Conservation (phyloP, 2,888 invertebrate genomes). For the Heteromurus nitidus region DNA sequence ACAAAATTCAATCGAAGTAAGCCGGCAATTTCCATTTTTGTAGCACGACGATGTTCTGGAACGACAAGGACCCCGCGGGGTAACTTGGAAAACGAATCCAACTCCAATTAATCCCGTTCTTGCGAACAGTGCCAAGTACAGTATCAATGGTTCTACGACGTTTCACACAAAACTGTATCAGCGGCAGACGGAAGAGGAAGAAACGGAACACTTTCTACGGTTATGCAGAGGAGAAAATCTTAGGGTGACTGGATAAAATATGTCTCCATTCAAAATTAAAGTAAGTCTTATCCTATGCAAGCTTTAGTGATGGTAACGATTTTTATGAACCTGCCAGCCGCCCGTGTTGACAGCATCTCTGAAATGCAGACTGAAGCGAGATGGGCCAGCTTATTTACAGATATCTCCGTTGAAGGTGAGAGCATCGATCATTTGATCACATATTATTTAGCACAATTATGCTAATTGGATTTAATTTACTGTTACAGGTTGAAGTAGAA, state of each 20-base stretch:
- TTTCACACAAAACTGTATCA: conserved; percentile 72
- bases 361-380: conserved; percentile 66
- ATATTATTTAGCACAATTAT: too few relatives aligned
- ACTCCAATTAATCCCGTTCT: conserved; percentile 73
- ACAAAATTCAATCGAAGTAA: background rate
- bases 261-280: too few relatives aligned
- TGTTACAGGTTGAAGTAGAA: conserved; percentile 74
- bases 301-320: too few relatives aligned
- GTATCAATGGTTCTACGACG: conserved; percentile 51
- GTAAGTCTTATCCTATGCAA: too few relatives aligned
- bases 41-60: conserved; percentile 74
- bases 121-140: conserved; percentile 72
- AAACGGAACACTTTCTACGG: conserved; percentile 74
- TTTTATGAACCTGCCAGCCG: too few relatives aligned
- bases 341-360: conserved; percentile 64
- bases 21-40: conserved; percentile 2
- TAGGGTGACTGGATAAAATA: conserved; percentile 73
- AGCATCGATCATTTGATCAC: conserved; percentile 36
- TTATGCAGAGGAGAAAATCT: conserved; percentile 75
- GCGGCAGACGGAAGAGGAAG: conserved; percentile 74
- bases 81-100: conserved; percentile 74
- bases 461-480: too few relatives aligned
- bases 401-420: conserved; percentile 72
- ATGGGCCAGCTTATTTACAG: conserved; percentile 62
- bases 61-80: conserved; percentile 73